Evolutionary conservation across 1,140 invertebrate species (phyloP), one percentile per base, ranked within the genome.

Genomic region (Calephelis nemesis): DNA sequence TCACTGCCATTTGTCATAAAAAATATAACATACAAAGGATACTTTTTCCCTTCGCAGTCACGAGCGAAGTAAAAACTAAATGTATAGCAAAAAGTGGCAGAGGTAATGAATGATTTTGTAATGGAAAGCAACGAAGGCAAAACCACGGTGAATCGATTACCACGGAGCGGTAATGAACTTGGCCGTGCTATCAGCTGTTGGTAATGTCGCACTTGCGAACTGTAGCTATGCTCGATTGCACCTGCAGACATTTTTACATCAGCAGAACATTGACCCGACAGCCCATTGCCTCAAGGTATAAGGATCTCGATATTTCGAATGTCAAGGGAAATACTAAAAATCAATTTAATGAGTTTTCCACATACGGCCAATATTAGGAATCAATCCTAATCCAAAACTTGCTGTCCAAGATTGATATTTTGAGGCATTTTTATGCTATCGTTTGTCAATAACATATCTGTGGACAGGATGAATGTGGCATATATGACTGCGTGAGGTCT

Each of bases 91-190:
- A 58, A 60, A 60, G 10, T 60, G 54, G 30, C 5, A 12, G 30
- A 60, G 68, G 62, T 19, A 62, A 63, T 74, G 75, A 78, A 86
- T 82, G 77, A 76, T 82, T 76, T 77, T 74, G 74, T 77, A 83
- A 82, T 83, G 75, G 80, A 88, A 88, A 86, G 78, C 76, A 76
- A 74, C 74, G 74, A 75, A 79, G 74, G 82, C 79, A 79, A 75
- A 74, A 77, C 81, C 77, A 76, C 74, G 77, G 69, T 81, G 73
- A 85, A 91, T 91, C 83, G 78, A 90, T 91, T 87, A 82, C 79
- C 78, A 78, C 83, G 83, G 72, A 58, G 68, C 84, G 86, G 81
- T 90, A 91, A 90, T 91, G 88, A 91, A 90, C 88, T 90, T 91
- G 86, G 81, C 79, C 79, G 76, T 68, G 69, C 68, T 81, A 87